Evolutionary conservation across 2,888 invertebrate species (phyloP), one percentile per base, ranked within the genome.

Genomic region (Drosophila pegasa): DNA sequence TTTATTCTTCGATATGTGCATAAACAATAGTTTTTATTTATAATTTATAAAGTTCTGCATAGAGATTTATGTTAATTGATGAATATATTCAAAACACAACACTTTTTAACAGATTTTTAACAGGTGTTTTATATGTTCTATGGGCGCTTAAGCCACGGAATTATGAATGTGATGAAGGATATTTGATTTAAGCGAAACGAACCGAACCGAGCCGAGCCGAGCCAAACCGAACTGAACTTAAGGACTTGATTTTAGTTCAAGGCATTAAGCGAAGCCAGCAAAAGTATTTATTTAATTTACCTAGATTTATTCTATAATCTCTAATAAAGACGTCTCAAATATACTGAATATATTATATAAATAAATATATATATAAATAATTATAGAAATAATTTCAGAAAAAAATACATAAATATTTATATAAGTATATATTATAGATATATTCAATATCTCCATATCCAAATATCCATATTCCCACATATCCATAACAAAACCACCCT

Each of bases 1-100:
- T 12, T 6, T 10, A 50, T 31, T 20, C 33, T 43, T 40, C 40
- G 9, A 8, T 27, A 48, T 12, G 47, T 25, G 47, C 2, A 38
- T 35, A 60, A 59, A 45, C 43, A 60, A 43, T 31, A 20, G 58
- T 5, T 58, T 43, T 16, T 5, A 20, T 5, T 18, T 41, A 56
- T 0, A 33, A 20, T 54, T 29, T 31, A 5, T 45, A 9, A 10
- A 18, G 22, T 25, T 12, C 16, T 8, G 33, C 10, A 22, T 25
- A 14, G 14, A 20, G 9, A 20, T 9, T 20, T 18, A 9, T n/a
- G 10, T 3, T 9, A n/a, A 47, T 35, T 35, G 5, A 10, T 54
- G 3, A n/a, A 29, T 29, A 22, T 25, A 10, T 20, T 9, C n/a
- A 25, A 35, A 48, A 7, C 16, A 29, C 16, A 29, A 48, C 9